phyloP scores from a whole-genome alignment of 2,113 vertebrate species.

The Halichoeres trimaculatus region DNA sequence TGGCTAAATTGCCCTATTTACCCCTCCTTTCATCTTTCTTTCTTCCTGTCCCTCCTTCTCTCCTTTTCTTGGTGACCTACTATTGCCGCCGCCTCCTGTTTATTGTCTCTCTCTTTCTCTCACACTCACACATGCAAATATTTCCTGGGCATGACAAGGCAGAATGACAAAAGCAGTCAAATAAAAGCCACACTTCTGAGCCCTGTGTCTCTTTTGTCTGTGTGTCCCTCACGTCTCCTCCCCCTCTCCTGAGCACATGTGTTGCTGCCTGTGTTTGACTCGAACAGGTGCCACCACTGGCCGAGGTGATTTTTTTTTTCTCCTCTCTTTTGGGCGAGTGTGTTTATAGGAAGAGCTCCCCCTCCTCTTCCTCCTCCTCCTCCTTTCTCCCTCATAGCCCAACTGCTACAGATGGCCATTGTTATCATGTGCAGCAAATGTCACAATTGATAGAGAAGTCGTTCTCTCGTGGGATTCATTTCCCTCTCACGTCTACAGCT shows the following conservation, averaged over 20 bases:
- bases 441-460: slow-evolving; percentile 92
- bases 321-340: slow-evolving; percentile 14
- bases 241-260: slow-evolving; percentile 67
- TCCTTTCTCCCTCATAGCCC: slow-evolving; percentile 82
- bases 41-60: background rate
- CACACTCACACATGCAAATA: slow-evolving; percentile 70
- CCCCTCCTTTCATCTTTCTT: background rate
- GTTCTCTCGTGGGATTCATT: slow-evolving; percentile 86
- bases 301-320: slow-evolving; percentile 58
- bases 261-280: slow-evolving; percentile 65
- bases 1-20: background rate
- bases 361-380: slow-evolving; percentile 78
- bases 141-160: slow-evolving; percentile 68
- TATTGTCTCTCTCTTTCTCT: slow-evolving; percentile 39
- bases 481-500: slow-evolving; percentile 83
- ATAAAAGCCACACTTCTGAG: slow-evolving; percentile 77
- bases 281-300: slow-evolving; percentile 88
- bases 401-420: slow-evolving; percentile 91
- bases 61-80: slow-evolving; percentile 54
- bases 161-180: slow-evolving; percentile 70
- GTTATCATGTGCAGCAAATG: slow-evolving; percentile 94
- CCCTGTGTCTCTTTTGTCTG: slow-evolving; percentile 67
- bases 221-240: slow-evolving; percentile 29
- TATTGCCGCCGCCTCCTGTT: slow-evolving; percentile 48
- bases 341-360: slow-evolving; percentile 82